A percentile compares a stretch with the other conserved stretches of the same genome.
Evolutionary conservation across 2,797 vertebrate species (phyloP).

Genomic region (Argentina silus): DNA sequence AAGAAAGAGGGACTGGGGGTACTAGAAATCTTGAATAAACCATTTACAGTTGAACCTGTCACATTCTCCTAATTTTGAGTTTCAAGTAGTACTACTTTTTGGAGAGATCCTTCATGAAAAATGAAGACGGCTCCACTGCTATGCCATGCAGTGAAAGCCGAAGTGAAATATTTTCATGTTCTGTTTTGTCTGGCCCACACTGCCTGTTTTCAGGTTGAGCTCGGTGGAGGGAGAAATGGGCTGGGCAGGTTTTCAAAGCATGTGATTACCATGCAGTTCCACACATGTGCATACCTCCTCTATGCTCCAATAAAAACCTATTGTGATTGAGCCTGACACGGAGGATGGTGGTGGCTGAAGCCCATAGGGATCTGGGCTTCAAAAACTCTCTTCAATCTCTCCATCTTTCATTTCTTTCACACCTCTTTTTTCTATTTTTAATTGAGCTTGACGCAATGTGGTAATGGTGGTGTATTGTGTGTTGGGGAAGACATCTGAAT

Average conservation of each 20-base stretch:
- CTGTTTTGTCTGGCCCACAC: conserved; percentile 51
- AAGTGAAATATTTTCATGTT: conserved; percentile 50
- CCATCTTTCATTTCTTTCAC: background rate
- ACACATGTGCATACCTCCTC: conserved; percentile 16
- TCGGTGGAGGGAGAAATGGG: conserved; percentile 30
- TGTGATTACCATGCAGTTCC: conserved; percentile 19
- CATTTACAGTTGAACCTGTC: background rate
- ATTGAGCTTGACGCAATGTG: background rate
- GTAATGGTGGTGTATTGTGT: background rate
- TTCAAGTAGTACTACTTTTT: conserved; percentile 3
- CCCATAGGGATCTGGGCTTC: background rate
- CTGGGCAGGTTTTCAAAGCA: conserved; percentile 33
- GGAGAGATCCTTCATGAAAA: conserved; percentile 22
- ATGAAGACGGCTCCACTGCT: conserved; percentile 9
- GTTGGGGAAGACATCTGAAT: background rate
- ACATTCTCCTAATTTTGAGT: background rate
- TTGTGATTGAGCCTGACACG: background rate
- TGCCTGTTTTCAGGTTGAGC: conserved; percentile 19
- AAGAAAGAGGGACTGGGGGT: background rate
- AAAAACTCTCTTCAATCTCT: background rate
- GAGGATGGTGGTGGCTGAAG: background rate
- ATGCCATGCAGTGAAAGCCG: conserved; percentile 15
- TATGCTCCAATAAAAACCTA: conserved; percentile 12
- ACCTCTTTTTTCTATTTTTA: background rate
- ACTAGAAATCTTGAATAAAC: background rate